Evolutionary conservation across 2,113 vertebrate species (phyloP), one percentile per base, ranked within the genome.

Genomic region (Sinosuthora webbiana): DNA sequence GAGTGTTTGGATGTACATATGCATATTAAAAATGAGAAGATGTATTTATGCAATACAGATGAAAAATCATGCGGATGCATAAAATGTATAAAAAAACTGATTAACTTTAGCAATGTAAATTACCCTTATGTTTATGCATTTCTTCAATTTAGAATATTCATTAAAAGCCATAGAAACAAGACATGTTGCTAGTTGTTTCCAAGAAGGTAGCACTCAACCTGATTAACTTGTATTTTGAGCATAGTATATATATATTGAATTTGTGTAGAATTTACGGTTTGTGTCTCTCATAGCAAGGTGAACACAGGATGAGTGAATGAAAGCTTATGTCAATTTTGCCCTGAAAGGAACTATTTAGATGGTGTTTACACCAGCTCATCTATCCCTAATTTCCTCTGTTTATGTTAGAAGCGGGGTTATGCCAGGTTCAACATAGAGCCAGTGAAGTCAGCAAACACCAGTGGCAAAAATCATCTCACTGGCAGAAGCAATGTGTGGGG

Each of bases 61-160:
- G 88, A 97, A 96, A 97, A 96, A 96, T 96, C 94, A 97, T 92
- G 88, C 24, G 39, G 93, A 96, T 95, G 93, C 88, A 89, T 89
- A 95, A 94, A 95, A 96, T 49, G 45, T 96, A 94, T 95, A 96
- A 95, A 86, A 91, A 95, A 97, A 77, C 95, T 96, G 93, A 97
- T 96, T 97, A 95, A 96, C 85, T 94, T 97, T 88, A 94, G 93
- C 94, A 96, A 94, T 96, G 95, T 93, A 97, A 97, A 97, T 97
- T 97, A 93, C 86, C 70, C 94, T 97, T 95, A 97, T 97, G 88
- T 96, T 97, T 97, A 97, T 94, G 80, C 93, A 97, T 97, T 95
- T 95, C 75, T 91, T 91, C 87, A 89, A 83, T 95, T 95, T 93
- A 76, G 94, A 97, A 95, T 97, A 96, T 96, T 96, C 95, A 96